Conservation (phyloP, 2,888 invertebrate genomes). For the Sinodicranocentrus sp. region DNA sequence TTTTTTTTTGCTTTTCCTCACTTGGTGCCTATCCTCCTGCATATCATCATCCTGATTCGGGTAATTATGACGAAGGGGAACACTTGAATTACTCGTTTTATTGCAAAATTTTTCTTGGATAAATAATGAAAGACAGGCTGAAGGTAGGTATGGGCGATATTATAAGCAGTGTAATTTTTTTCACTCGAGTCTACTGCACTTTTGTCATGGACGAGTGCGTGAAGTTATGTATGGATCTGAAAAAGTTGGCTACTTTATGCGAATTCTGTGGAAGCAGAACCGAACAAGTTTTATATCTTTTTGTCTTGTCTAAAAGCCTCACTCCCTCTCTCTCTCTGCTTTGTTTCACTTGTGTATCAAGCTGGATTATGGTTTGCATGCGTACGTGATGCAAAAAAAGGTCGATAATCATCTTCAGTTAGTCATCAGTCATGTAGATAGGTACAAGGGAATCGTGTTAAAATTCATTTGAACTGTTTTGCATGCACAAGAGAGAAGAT, state of each 20-base stretch:
- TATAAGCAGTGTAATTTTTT: neutral
- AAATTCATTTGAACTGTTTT: too few relatives aligned
- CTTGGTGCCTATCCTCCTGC: neutral
- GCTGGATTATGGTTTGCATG: constrained; percentile 1
- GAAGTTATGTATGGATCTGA: constrained; percentile 9
- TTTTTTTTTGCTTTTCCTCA: neutral
- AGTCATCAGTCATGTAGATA: constrained; percentile 11
- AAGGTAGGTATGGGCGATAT: neutral
- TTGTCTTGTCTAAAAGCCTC: constrained; percentile 14
- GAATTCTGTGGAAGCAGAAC: constrained; percentile 62
- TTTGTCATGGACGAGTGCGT: constrained; percentile 60
- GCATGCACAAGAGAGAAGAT: too few relatives aligned
- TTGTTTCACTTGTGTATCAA: constrained; percentile 15
- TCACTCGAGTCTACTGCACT: constrained; percentile 33
- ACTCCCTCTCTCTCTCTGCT: constrained; percentile 15
- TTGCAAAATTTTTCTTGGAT: constrained; percentile 13
- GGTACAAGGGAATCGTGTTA: neutral
- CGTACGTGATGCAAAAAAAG: constrained; percentile 9
- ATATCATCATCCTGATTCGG: neutral
- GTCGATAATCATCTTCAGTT: constrained; percentile 13
- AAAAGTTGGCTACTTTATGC: constrained; percentile 39
- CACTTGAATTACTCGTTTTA: constrained; percentile 40
- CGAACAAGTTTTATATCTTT: constrained; percentile 57
- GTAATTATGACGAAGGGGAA: constrained; percentile 31
- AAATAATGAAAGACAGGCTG: neutral